A percentile compares a stretch with the other conserved stretches of the same genome.
Evolutionary conservation across 2,113 vertebrate genomes (phyloP).

Genomic region (Vulpes ferrilata): DNA sequence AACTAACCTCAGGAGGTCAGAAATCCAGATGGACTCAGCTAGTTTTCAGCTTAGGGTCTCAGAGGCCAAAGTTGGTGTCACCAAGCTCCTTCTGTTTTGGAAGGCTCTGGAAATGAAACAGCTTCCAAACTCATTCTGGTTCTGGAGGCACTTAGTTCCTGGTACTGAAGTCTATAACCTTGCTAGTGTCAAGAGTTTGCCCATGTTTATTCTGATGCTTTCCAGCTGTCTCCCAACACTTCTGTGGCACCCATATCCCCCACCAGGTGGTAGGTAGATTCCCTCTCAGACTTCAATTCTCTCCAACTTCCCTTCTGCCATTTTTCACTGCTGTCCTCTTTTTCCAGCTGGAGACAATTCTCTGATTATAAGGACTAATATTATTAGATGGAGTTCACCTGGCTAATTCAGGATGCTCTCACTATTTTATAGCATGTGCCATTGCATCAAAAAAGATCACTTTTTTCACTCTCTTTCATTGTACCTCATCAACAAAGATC

Average conservation of each 20-base stretch:
- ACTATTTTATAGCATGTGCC: neutral
- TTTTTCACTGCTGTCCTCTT: neutral
- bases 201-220: too few relatives aligned
- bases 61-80: neutral
- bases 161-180: neutral
- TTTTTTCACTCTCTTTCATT: neutral
- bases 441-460: neutral
- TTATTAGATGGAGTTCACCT: neutral
- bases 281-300: neutral
- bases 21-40: neutral
- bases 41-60: neutral
- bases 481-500: neutral
- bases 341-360: neutral
- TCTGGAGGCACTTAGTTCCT: neutral
- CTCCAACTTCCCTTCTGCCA: neutral
- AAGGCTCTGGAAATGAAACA: neutral
- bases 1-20: neutral
- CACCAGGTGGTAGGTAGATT: neutral
- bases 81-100: neutral
- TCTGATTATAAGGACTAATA: neutral
- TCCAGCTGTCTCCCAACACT: accelerated
- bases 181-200: neutral
- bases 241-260: accelerated
- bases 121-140: neutral
- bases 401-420: neutral